Conservation (phyloP, 2,888 invertebrate species). For the Exephanes ischioxanthus region DNA sequence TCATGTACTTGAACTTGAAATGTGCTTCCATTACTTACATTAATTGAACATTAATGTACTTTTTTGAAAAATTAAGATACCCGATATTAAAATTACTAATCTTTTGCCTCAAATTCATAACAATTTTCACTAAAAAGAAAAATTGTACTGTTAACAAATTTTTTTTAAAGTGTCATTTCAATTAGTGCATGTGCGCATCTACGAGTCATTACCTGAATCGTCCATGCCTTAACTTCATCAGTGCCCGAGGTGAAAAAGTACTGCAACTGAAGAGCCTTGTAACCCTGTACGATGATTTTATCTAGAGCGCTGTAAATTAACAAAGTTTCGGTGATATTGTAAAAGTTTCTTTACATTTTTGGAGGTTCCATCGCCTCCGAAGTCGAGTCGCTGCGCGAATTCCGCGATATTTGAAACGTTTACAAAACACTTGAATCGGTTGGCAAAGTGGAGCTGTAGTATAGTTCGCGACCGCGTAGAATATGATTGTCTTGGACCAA, state of each 20-base stretch:
- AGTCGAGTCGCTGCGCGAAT: slow-evolving; percentile 67
- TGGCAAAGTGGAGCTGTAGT: slow-evolving; percentile 75
- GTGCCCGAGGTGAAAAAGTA: slow-evolving; percentile 99
- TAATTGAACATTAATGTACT: too few relatives aligned
- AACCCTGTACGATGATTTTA: slow-evolving; percentile 98
- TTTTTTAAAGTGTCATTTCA: neutral
- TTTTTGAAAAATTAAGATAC: too few relatives aligned
- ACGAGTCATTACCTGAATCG: slow-evolving; percentile 92
- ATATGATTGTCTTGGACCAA: slow-evolving; percentile 82
- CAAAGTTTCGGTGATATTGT: slow-evolving; percentile 19
- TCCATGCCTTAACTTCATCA: slow-evolving; percentile 99
- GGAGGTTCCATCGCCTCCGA: slow-evolving; percentile 14
- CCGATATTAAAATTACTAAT: too few relatives aligned
- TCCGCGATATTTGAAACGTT: slow-evolving; percentile 66
- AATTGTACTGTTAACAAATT: too few relatives aligned
- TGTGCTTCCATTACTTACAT: too few relatives aligned
- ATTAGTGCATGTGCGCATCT: neutral
- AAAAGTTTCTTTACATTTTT: neutral
- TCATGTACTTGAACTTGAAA: too few relatives aligned
- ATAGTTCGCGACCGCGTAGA: slow-evolving; percentile 74
- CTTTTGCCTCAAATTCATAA: too few relatives aligned
- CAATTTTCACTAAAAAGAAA: too few relatives aligned
- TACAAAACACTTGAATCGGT: slow-evolving; percentile 72
- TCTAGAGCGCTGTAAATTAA: slow-evolving; percentile 92
- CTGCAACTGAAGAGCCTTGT: slow-evolving; percentile 97